Base-by-base conservation (phyloP, 2,888 invertebrate species). In the Atherix ibis region DNA sequence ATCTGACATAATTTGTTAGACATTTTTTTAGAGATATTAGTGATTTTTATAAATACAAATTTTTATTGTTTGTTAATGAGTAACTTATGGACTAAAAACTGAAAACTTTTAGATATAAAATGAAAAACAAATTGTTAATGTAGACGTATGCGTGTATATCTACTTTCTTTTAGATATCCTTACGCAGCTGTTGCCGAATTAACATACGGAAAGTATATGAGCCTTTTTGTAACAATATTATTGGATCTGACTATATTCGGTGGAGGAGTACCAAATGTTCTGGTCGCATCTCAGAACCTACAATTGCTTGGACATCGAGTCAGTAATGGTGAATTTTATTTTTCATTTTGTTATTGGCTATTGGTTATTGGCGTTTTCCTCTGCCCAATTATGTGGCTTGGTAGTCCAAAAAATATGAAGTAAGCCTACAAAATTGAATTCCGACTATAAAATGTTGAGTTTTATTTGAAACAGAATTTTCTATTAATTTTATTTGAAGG, bases 361-460 rank as follows among this genome's bases (percentile, higher is more conserved):
- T 54, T 85, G 15, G 59, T 88, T 13, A 66, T 88, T 3, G 84
- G 81, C 0, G 50, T 73, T 2, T 52, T 77, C 33, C 65, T 89
- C 15, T 79, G 81, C 43, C 88, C 88, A 0, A 57, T 85, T 33
- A 73, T 83, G 67, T 88, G 87, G 85, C 67, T 88, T 5, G 88
- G 87, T 31, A 85, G 87, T 40, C 88, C 89, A 0, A 85, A 85
- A 55, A 85, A 89, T 51, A 85, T 89, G 79, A 85, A 87, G 89
- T 87, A 58, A 68, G 67, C n/a, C n/a, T 34, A 36, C 10, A 17
- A 32, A 29, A 25, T 26, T 30, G 19, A 25, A 14, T 24, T 34
- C 36, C 48, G 52, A 9, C 40, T 58, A 27, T 12, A 13, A 12
- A 5, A 29, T 9, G 17, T 18, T 16, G 30, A 29, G 15, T 4